Evolutionary conservation across 1,140 invertebrate species (phyloP), one percentile per base, ranked within the genome.

Genomic region (Euglossa dilemma): DNA sequence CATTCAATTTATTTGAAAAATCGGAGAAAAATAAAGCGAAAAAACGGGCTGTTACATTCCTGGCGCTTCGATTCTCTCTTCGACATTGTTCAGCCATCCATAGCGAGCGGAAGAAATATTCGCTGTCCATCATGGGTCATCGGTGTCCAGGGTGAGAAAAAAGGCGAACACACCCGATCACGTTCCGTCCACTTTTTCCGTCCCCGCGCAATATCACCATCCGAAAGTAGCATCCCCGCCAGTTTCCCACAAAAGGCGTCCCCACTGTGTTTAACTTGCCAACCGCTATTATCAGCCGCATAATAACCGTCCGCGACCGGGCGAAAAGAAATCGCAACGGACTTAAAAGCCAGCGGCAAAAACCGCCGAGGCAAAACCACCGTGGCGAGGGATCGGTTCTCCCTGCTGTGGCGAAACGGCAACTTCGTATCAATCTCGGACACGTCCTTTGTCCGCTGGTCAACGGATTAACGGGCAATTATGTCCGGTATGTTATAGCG

Each of bases 401-500:
- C 63, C 23, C 45, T 43, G 25, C 16, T 14, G 6, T 43, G n/a
- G 52, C 54, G 54, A 47, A 79, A 71, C 77, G 45, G 20, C 43
- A 45, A 71, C 52, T 61, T 79, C 71, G 66, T 79, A 79, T 79
- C 70, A 73, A 59, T 80, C 70, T 54, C 2, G 57, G 57, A 43
- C 59, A 36, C 59, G 69, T 74, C 47, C 28, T 80, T 80, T 80
- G 70, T 80, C n/a, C 70, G 28, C 57, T 59, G 57, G 28, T 47
- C 78, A 59, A 73, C 45, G 57, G 74, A 80, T 80, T 74, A 74
- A 74, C 69, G 28, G 47, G 18, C 70, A 59, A 80, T 80, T 80
- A 80, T 80, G 70, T 56, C 50, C 70, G 69, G 70, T 80, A 50
- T 71, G 56, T 80, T 80, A 80, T 74, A 80, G 69, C 78, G 78